A percentile compares a stretch with the other conserved stretches of the same genome.
Evolutionary conservation across 1,140 invertebrate species (phyloP).

Genomic region (Aradophagus sp.): DNA sequence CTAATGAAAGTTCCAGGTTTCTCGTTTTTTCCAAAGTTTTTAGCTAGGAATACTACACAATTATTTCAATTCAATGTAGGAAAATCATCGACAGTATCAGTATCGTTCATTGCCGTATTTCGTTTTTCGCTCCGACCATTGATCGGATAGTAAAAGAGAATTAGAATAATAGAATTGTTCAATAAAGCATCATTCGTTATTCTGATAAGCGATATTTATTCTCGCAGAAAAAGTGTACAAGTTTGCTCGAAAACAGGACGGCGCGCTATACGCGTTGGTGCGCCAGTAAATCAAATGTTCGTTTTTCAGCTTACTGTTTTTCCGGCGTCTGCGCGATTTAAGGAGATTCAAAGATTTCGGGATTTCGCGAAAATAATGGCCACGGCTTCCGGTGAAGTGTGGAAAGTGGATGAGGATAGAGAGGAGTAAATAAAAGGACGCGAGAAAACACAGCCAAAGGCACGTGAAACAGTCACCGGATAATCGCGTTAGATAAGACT

Average conservation of each 20-base stretch:
- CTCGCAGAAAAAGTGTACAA: slow-evolving; percentile 24
- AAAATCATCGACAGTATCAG: too few species aligned
- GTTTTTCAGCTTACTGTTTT: slow-evolving; percentile 45
- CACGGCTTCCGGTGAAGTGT: slow-evolving; percentile 46
- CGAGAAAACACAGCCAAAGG: slow-evolving; percentile 47
- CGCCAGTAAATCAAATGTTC: slow-evolving; percentile 37
- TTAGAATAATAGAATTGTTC: too few species aligned
- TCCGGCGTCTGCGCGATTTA: slow-evolving; percentile 30
- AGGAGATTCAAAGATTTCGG: slow-evolving; percentile 54
- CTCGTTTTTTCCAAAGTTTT: too few species aligned
- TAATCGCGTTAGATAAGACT: slow-evolving; percentile 69
- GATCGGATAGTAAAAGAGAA: too few species aligned
- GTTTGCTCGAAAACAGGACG: slow-evolving; percentile 14
- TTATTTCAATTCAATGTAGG: too few species aligned
- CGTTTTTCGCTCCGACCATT: too few species aligned
- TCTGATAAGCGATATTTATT: slow-evolving; percentile 10
- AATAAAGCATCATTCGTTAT: too few species aligned
- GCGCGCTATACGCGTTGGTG: slow-evolving; percentile 3
- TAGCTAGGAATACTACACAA: too few species aligned
- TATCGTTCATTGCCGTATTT: too few species aligned
- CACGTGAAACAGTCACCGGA: slow-evolving; percentile 54
- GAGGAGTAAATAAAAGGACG: slow-evolving; percentile 48
- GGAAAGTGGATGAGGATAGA: slow-evolving; percentile 51
- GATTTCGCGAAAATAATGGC: slow-evolving; percentile 59
- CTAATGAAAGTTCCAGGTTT: too few species aligned